Base-by-base conservation (phyloP, 2,888 invertebrate species). In the Sphaeridia pumilis region DNA sequence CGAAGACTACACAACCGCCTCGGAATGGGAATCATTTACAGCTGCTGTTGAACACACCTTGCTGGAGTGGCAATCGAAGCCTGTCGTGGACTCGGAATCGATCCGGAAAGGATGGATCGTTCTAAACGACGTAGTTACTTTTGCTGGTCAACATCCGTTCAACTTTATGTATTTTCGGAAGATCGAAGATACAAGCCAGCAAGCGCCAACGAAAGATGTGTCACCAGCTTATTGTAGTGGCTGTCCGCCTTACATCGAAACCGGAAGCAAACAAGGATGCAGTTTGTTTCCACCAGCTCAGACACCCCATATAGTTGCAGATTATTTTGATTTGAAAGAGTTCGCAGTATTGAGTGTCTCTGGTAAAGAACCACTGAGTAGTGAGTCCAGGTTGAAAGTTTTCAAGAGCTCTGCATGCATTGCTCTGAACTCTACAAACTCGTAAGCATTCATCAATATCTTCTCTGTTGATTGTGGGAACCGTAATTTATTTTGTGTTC, bases 1-100 rank as follows among this genome's bases (percentile, higher is more conserved):
- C 71, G 92, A 94, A 73, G 97, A 98, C 74, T 98, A 94, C 69
- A 98, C 95, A 7, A 92, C 93, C 42, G 92, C 88, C 2, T 89
- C 95, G 0, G 90, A 93, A 67, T 95, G 94, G 92, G 98, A 98
- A 76, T 81, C 87, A 50, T 93, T 97, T 70, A 85, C 88, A 66
- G 87, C 92, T 1, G 79, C 86, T 60, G 73, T 97, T 54, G 93
- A 94, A 70, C 90, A 93, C 73, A 78, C 90, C 46, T 76, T 90
- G 49, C 82, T 76, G 57, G 80, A 80, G 66, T 83, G 83, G 82
- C 78, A 78, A 66, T 50, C 57, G 14, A 54, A 52, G 42, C 65
- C 62, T 36, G 38, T 38, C 5, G 22, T 59, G 10, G 65, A 65
- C 12, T 43, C 54, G 27, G 62, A 60, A 14, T 54, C 54, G 52